phyloP scores from a whole-genome alignment of 2,888 invertebrate genomes.

The Chironomus tentans region DNA sequence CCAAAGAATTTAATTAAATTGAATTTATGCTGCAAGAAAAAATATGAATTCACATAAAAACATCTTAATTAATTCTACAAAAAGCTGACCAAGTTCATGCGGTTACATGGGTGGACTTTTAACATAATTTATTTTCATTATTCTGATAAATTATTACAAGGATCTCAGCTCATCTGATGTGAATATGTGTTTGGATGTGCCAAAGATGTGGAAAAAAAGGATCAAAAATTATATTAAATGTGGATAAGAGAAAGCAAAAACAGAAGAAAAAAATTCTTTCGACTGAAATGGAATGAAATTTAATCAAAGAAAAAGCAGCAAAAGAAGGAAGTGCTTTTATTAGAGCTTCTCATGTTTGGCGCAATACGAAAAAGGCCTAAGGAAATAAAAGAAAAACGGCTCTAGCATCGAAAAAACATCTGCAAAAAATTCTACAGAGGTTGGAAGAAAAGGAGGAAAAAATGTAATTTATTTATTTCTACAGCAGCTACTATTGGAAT shows the following conservation, averaged over 20 bases:
- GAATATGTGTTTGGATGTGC: neutral
- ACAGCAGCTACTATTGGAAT: neutral
- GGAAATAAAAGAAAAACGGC: neutral
- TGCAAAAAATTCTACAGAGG: neutral
- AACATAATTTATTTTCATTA: too few species aligned
- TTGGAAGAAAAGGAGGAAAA: neutral
- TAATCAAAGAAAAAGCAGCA: conserved; percentile 11
- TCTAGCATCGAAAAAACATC: conserved; percentile 1
- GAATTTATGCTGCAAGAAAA: too few species aligned
- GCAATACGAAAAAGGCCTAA: neutral
- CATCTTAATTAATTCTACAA: too few species aligned
- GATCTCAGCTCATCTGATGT: neutral
- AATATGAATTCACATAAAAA: too few species aligned
- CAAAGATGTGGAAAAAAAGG: neutral
- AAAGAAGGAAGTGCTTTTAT: neutral
- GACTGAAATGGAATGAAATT: too few species aligned
- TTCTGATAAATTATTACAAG: too few species aligned
- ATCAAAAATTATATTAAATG: conserved; percentile 18
- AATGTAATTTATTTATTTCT: conserved; percentile 19
- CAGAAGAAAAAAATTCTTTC: too few species aligned
- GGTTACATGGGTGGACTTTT: too few species aligned
- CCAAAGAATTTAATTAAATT: too few species aligned
- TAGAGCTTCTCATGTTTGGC: neutral
- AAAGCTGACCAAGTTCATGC: too few species aligned
- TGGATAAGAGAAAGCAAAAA: neutral